A percentile compares a stretch with the other conserved stretches of the same genome.
These are phyloP conservation scores for Cinclus mexicanus DNA, from an alignment of 2,113 vertebrate species.

Conservation along the genomic window DNA sequence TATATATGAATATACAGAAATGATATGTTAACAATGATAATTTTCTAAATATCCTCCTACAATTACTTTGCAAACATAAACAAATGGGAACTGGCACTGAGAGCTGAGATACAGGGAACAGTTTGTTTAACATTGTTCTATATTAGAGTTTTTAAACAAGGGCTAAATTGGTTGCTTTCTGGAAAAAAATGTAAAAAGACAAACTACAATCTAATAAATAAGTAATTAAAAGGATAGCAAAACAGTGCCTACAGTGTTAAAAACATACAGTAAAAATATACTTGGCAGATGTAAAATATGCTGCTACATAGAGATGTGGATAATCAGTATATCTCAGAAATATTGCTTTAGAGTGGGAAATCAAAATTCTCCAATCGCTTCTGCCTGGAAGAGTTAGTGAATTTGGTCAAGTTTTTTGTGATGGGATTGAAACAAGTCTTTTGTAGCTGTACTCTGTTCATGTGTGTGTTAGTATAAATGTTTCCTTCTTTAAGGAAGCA, in stretches of 20 bases:
- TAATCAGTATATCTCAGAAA: not conserved
- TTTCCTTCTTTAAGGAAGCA: constrained; percentile 65
- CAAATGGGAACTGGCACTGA: not conserved
- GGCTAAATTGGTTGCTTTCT: not conserved
- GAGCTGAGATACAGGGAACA: not conserved
- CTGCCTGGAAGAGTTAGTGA: not conserved
- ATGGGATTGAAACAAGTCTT: constrained; percentile 44
- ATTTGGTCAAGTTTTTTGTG: constrained; percentile 18
- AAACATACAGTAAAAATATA: not conserved
- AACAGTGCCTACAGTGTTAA: not conserved
- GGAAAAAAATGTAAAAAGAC: not conserved
- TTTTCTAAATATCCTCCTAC: not conserved
- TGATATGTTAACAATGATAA: not conserved
- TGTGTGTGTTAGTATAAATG: constrained; percentile 38
- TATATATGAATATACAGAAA: not conserved
- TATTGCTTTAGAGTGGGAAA: not conserved
- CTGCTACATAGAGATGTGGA: not conserved
- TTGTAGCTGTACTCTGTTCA: constrained; percentile 31
- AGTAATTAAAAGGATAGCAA: not conserved
- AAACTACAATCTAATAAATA: not conserved
- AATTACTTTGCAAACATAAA: not conserved
- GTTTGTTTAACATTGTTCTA: constrained; percentile 20
- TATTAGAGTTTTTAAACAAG: not conserved
- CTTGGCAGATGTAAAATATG: not conserved
- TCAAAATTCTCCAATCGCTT: not conserved